phyloP scores from a whole-genome alignment of 2,113 vertebrate genomes.

The Nestor notabilis region DNA sequence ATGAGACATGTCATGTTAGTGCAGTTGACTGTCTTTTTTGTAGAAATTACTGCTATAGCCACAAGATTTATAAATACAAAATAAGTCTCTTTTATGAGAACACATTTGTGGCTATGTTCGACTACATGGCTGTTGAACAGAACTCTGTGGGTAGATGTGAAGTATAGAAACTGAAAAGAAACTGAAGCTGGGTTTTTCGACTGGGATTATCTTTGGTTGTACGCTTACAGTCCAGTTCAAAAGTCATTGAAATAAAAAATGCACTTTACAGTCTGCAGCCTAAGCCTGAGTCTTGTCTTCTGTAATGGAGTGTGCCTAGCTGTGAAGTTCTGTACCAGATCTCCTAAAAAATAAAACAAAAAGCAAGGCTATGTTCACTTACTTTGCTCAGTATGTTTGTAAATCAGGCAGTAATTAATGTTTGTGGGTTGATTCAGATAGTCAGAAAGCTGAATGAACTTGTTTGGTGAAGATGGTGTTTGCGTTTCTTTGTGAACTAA shows the following conservation, averaged over 20 bases:
- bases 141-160: neutral
- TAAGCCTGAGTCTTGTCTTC: neutral
- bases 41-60: neutral
- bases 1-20: neutral
- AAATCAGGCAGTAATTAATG: neutral
- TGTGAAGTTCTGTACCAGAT: neutral
- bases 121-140: neutral
- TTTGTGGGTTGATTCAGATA: neutral
- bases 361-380: neutral
- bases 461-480: neutral
- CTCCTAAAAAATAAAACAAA: neutral
- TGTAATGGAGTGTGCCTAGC: neutral
- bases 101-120: neutral
- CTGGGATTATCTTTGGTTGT: neutral
- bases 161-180: neutral
- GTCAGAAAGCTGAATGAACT: neutral
- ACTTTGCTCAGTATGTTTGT: neutral
- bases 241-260: neutral
- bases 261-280: neutral
- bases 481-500: accelerated
- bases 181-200: neutral
- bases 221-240: neutral
- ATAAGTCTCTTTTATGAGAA: neutral
- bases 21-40: neutral
- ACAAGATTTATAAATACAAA: neutral